Evolutionary conservation across 2,797 vertebrate species (phyloP).

Genomic region (Sebastes iracundus): DNA sequence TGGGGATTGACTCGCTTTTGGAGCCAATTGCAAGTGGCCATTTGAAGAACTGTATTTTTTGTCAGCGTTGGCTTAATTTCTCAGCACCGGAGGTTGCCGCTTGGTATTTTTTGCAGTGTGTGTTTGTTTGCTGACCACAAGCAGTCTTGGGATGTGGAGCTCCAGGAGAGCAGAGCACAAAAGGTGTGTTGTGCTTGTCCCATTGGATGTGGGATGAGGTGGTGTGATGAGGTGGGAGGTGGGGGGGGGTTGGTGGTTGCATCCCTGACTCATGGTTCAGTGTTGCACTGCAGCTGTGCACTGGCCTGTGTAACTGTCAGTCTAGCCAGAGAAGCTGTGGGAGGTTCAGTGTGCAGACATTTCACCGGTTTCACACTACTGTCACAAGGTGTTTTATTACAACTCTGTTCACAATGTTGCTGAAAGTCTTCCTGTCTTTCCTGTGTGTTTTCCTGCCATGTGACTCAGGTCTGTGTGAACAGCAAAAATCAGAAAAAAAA

Average conservation of each 20-base stretch:
- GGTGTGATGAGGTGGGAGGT: not conserved
- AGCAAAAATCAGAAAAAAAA: not conserved
- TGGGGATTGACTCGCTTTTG: not conserved
- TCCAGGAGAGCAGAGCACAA: conserved; percentile 3
- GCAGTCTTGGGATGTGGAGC: not conserved
- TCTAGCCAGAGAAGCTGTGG: not conserved
- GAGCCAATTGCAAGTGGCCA: not conserved
- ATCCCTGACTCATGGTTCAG: conserved; percentile 20
- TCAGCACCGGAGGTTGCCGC: not conserved
- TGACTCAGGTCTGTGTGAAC: not conserved
- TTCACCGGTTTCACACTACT: not conserved
- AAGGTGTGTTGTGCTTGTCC: conserved; percentile 15
- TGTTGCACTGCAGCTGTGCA: conserved; percentile 20
- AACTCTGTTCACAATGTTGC: not conserved
- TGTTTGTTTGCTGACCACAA: conserved; percentile 13
- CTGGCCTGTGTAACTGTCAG: not conserved
- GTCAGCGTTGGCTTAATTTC: not conserved
- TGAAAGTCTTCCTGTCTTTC: not conserved
- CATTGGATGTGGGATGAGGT: conserved; percentile 7
- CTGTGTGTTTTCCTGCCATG: not conserved
- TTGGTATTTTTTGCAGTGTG: not conserved
- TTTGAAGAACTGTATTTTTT: not conserved
- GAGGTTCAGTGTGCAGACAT: not conserved
- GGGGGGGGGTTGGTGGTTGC: not conserved
- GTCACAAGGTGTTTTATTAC: conserved; percentile 4